Conservation (phyloP, 2,797 vertebrate species). For the Oreochromis mossambicus region DNA sequence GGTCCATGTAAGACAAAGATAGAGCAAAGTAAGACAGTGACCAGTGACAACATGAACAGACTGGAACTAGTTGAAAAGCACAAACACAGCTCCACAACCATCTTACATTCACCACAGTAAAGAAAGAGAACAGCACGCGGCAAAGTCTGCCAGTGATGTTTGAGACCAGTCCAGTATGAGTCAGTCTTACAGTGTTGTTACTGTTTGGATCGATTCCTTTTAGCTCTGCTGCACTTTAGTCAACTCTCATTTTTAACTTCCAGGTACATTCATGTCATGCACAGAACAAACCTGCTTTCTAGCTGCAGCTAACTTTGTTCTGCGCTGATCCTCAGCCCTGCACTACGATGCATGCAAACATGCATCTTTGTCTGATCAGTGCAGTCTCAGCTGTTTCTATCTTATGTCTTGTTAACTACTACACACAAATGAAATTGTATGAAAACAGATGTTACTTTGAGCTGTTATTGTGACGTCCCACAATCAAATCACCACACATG, state of each 20-base stretch:
- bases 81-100: slow-evolving; percentile 1
- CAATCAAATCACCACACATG: neutral
- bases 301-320: neutral
- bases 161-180: slow-evolving; percentile 4
- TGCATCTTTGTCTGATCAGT: neutral
- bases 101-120: neutral
- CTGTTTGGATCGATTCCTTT: neutral
- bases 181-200: fast-evolving
- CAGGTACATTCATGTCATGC: neutral
- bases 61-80: neutral
- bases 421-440: neutral
- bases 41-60: slow-evolving; percentile 24
- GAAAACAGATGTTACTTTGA: neutral
- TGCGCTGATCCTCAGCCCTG: neutral
- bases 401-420: neutral
- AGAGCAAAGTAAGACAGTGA: slow-evolving; percentile 37
- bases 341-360: neutral
- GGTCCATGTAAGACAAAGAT: slow-evolving; percentile 49
- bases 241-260: neutral
- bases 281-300: neutral
- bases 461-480: neutral
- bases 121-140: neutral
- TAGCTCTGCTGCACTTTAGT: neutral
- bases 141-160: neutral
- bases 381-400: neutral